Percentiles rank a stretch among this genome's conserved stretches.
These are phyloP conservation scores for Horisme vitalbata DNA, from an alignment of 2,888 invertebrate species.

Conservation along the genomic window DNA sequence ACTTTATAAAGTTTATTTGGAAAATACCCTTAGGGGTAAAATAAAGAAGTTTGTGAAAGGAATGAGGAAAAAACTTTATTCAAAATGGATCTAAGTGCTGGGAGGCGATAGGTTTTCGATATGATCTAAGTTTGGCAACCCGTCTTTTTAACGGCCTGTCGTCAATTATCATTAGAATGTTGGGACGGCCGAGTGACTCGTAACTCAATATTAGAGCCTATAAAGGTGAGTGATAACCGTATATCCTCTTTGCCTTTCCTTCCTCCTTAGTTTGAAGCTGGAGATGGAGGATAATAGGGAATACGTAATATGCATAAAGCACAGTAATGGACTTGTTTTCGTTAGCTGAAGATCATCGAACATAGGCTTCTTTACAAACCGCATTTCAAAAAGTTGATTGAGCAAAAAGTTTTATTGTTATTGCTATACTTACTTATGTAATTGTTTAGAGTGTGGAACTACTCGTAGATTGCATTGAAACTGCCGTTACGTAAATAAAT, in stretches of 20 bases:
- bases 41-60: slow-evolving; percentile 45
- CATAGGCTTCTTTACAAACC: slow-evolving; percentile 3
- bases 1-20: slow-evolving; percentile 20
- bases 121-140: slow-evolving; percentile 66
- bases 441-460: too few relatives aligned
- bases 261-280: slow-evolving; percentile 53
- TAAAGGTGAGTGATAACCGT: slow-evolving; percentile 76
- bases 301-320: slow-evolving; percentile 48
- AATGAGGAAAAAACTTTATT: slow-evolving; percentile 50
- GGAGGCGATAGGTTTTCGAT: slow-evolving; percentile 45
- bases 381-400: background rate
- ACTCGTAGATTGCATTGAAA: too few relatives aligned
- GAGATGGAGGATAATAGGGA: slow-evolving; percentile 46
- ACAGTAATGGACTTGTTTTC: slow-evolving; percentile 34
- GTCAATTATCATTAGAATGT: slow-evolving; percentile 77
- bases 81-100: slow-evolving; percentile 44
- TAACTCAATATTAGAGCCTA: slow-evolving; percentile 77
- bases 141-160: slow-evolving; percentile 69
- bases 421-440: too few relatives aligned
- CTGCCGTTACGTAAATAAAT: too few relatives aligned
- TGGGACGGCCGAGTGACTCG: slow-evolving; percentile 54
- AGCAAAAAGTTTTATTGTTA: slow-evolving; percentile 15
- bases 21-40: slow-evolving; percentile 31
- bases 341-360: slow-evolving; percentile 22
- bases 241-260: slow-evolving; percentile 50